Conservation (phyloP, 2,888 invertebrate genomes). For the Priocnemis perturbator region DNA sequence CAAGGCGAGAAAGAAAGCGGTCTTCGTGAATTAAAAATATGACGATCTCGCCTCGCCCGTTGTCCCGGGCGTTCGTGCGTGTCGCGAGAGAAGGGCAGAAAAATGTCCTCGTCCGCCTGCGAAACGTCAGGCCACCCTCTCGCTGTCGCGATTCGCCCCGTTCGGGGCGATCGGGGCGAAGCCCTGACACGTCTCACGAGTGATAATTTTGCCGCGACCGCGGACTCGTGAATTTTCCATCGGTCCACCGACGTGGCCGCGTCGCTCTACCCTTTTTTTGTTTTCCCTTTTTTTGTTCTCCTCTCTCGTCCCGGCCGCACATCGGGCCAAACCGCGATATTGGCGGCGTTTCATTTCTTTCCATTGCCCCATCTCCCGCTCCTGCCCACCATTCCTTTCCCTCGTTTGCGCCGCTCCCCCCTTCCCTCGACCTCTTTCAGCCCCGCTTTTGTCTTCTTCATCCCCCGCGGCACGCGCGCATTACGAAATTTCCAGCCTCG, state of each 20-base stretch:
- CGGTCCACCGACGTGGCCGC: too few species aligned
- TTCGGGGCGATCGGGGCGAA: neutral
- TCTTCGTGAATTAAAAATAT: constrained; percentile 8
- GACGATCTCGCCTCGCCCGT: neutral
- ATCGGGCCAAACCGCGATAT: too few species aligned
- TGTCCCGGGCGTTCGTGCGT: neutral
- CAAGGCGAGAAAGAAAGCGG: neutral
- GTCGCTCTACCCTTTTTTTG: constrained; percentile 2
- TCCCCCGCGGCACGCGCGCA: too few species aligned
- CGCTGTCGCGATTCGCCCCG: too few species aligned
- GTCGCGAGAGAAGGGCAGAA: neutral
- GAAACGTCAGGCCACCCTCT: constrained; percentile 1
- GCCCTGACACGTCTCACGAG: constrained; percentile 6
- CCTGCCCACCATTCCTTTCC: neutral
- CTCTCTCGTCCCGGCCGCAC: neutral
- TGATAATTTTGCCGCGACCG: constrained; percentile 13
- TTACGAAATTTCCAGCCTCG: constrained; percentile 10
- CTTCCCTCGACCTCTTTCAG: neutral
- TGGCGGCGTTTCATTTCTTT: neutral
- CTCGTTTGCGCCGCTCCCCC: neutral
- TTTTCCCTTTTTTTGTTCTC: neutral
- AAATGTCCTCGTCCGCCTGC: constrained; percentile 7
- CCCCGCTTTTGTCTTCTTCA: neutral
- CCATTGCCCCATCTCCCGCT: neutral
- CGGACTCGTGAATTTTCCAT: constrained; percentile 14